Evolutionary conservation across 1,140 invertebrate genomes (phyloP).

Genomic region (Drosophila trapezifrons): DNA sequence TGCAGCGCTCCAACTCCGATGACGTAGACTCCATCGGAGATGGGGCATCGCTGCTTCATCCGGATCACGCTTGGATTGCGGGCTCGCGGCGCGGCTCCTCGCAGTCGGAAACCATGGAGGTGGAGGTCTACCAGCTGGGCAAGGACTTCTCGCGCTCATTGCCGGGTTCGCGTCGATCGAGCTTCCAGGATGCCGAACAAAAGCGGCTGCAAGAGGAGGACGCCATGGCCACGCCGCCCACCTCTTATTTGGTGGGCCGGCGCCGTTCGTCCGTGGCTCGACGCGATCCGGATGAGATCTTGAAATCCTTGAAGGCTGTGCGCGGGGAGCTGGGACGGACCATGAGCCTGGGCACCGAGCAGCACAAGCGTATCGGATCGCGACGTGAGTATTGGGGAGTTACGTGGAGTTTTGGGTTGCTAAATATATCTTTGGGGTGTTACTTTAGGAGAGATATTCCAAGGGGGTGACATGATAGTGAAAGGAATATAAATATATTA

Average conservation of each 20-base stretch:
- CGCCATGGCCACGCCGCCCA: slow-evolving; percentile 85
- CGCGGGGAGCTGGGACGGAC: slow-evolving; percentile 91
- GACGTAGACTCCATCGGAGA: slow-evolving; percentile 90
- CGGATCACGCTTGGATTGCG: slow-evolving; percentile 91
- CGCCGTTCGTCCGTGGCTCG: slow-evolving; percentile 91
- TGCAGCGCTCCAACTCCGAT: slow-evolving; percentile 89
- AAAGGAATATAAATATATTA: no score
- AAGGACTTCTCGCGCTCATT: slow-evolving; percentile 93
- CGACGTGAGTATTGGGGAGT: slow-evolving; percentile 86
- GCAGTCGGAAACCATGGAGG: slow-evolving; percentile 92
- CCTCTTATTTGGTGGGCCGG: slow-evolving; percentile 87
- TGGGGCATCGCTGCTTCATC: slow-evolving; percentile 90
- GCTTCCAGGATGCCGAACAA: slow-evolving; percentile 89
- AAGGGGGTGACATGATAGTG: slow-evolving; percentile 2
- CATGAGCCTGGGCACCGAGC: slow-evolving; percentile 89
- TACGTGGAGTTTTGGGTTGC: background rate
- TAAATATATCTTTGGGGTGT: no score
- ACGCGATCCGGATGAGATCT: slow-evolving; percentile 92
- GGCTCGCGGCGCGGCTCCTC: slow-evolving; percentile 92
- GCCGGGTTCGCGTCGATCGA: slow-evolving; percentile 92
- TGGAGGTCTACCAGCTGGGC: slow-evolving; percentile 92
- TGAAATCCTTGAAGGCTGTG: slow-evolving; percentile 90
- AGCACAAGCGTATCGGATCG: slow-evolving; percentile 85
- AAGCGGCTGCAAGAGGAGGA: slow-evolving; percentile 84
- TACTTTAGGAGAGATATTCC: no score